Percentiles rank a stretch among this genome's conserved stretches.
Evolutionary conservation across 35 echinoderm and acorn worm genomes (phyloP).

Genomic region (Eucidaris tribuloides): DNA sequence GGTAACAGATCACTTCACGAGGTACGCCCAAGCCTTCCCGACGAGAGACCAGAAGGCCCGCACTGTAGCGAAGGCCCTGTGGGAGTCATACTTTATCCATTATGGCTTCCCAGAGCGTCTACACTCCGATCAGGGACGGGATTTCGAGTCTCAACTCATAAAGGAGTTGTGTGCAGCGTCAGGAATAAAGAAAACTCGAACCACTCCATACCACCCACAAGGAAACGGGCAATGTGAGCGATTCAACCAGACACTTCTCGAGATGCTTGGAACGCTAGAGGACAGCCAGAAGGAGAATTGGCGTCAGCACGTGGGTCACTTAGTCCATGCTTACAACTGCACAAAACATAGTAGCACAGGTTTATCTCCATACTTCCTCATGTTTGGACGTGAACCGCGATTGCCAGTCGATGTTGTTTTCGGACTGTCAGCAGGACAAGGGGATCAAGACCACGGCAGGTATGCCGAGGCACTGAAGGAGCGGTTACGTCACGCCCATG

Average conservation of each 20-base stretch:
- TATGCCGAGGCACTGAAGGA: background rate
- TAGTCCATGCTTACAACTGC: constrained; percentile 66
- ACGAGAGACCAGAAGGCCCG: constrained; percentile 66
- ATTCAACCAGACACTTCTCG: constrained; percentile 50
- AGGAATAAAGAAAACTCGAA: constrained; percentile 43
- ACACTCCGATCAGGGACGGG: constrained; percentile 41
- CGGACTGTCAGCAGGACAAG: background rate
- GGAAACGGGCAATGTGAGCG: constrained; percentile 48
- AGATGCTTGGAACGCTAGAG: constrained; percentile 45
- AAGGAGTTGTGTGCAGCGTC: constrained; percentile 35
- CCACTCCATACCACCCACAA: constrained; percentile 68
- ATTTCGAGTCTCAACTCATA: constrained; percentile 59
- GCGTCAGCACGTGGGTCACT: background rate
- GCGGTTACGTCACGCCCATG: background rate
- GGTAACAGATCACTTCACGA: constrained; percentile 53
- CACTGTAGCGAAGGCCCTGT: constrained; percentile 50
- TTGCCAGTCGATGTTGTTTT: constrained; percentile 36
- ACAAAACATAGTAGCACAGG: constrained; percentile 28
- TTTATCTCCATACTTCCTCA: constrained; percentile 43
- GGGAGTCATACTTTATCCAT: constrained; percentile 56
- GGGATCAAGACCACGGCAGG: background rate
- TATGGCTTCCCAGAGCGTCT: constrained; percentile 57
- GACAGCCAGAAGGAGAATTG: constrained; percentile 41
- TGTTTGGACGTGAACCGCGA: constrained; percentile 41
- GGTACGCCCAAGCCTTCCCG: constrained; percentile 53